These are phyloP conservation scores for Xestia ashworthii DNA, from an alignment of 2,888 invertebrate species.

Conservation along the genomic window DNA sequence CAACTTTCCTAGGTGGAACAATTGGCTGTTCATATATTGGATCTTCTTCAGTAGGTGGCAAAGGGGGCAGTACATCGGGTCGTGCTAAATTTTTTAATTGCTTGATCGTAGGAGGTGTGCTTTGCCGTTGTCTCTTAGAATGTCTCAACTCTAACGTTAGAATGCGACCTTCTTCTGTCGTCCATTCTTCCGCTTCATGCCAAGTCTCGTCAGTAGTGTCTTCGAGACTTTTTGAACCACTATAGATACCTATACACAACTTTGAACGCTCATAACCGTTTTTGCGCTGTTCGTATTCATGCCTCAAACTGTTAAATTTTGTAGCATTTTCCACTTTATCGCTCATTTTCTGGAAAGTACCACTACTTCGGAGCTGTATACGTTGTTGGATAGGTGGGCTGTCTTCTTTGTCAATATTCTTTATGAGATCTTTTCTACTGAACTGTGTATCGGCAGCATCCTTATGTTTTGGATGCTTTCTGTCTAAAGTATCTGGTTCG, in stretches of 20 bases:
- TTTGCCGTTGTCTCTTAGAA: slow-evolving; percentile 93
- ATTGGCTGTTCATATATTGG: slow-evolving; percentile 91
- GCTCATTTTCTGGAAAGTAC: slow-evolving; percentile 92
- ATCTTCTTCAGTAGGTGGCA: slow-evolving; percentile 89
- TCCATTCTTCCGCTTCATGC: slow-evolving; percentile 83
- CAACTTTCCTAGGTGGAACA: slow-evolving; percentile 89
- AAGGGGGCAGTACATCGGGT: slow-evolving; percentile 93
- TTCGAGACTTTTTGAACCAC: slow-evolving; percentile 78
- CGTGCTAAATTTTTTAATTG: slow-evolving; percentile 88
- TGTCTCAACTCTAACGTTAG: slow-evolving; percentile 94
- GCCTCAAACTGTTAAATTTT: slow-evolving; percentile 93
- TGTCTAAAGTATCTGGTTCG: slow-evolving; percentile 96
- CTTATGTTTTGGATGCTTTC: slow-evolving; percentile 92
- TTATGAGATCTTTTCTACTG: slow-evolving; percentile 81
- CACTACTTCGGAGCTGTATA: slow-evolving; percentile 92
- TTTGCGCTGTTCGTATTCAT: slow-evolving; percentile 93
- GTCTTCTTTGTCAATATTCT: slow-evolving; percentile 75
- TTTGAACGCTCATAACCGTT: slow-evolving; percentile 85
- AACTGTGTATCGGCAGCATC: slow-evolving; percentile 77
- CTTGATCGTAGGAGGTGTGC: slow-evolving; percentile 88
- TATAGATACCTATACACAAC: slow-evolving; percentile 76
- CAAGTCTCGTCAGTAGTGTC: slow-evolving; percentile 77
- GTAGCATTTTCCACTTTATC: slow-evolving; percentile 79
- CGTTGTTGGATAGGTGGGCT: slow-evolving; percentile 84
- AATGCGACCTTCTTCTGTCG: slow-evolving; percentile 91